Conservation (phyloP, 1,140 invertebrate genomes). For the Hypothenemus hampei region DNA sequence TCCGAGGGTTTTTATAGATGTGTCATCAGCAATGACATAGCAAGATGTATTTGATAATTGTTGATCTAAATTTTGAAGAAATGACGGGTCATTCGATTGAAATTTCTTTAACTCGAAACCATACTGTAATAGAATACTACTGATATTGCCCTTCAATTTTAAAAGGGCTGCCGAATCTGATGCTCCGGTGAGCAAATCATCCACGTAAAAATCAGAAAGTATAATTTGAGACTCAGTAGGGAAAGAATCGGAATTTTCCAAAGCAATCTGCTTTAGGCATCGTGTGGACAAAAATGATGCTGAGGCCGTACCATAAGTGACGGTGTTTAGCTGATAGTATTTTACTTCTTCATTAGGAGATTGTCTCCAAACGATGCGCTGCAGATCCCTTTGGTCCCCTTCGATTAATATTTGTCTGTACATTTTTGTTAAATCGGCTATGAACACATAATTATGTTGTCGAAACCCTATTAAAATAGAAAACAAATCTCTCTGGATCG, state of each 20-base stretch:
- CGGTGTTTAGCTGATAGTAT: constrained; percentile 38
- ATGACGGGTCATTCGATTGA: not conserved
- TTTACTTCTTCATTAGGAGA: constrained; percentile 19
- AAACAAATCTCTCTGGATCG: constrained; percentile 36
- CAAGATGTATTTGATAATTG: not conserved
- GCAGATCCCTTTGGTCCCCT: constrained; percentile 33
- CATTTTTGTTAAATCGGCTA: constrained; percentile 45
- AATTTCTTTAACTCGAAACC: not conserved
- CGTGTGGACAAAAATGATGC: constrained; percentile 38
- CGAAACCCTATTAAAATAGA: constrained; percentile 38
- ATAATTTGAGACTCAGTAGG: constrained; percentile 28
- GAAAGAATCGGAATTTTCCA: constrained; percentile 16
- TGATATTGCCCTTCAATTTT: not conserved
- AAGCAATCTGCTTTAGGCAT: constrained; percentile 25
- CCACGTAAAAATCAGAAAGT: constrained; percentile 36
- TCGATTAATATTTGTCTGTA: constrained; percentile 42
- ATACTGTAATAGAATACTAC: not conserved
- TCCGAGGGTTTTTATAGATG: not conserved
- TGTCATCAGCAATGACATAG: not conserved
- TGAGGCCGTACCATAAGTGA: constrained; percentile 42
- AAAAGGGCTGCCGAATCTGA: not conserved
- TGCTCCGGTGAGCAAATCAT: constrained; percentile 33
- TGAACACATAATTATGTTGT: constrained; percentile 32
- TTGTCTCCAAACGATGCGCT: constrained; percentile 43
- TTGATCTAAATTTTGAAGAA: not conserved